These are phyloP conservation scores for Drosophila ohnishii DNA, from an alignment of 1,140 invertebrate species.

Conservation along the genomic window DNA sequence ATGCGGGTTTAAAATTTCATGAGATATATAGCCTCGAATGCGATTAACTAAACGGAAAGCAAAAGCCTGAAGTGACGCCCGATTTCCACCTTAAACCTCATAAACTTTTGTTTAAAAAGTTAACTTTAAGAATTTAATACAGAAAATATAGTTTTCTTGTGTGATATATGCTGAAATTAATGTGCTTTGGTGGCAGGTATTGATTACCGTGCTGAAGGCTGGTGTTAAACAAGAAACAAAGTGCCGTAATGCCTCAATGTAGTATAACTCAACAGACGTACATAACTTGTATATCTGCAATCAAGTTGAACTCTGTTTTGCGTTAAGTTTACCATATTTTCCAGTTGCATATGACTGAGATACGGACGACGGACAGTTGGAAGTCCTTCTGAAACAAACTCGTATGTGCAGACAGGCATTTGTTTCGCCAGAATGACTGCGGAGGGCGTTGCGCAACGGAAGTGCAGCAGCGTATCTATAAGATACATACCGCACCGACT, in stretches of 20 bases:
- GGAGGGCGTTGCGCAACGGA: conserved; percentile 61
- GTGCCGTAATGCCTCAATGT: conserved; percentile 4
- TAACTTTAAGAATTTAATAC: background rate
- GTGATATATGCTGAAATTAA: background rate
- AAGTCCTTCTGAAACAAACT: conserved; percentile 20
- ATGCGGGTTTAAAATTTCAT: conserved; percentile 5
- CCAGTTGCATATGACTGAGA: conserved; percentile 19
- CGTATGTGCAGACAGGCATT: conserved; percentile 30
- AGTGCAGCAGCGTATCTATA: conserved; percentile 51
- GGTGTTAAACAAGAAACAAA: background rate
- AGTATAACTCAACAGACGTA: background rate
- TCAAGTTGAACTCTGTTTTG: conserved; percentile 1
- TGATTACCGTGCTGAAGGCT: background rate
- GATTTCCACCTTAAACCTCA: background rate
- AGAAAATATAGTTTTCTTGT: background rate
- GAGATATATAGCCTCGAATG: background rate
- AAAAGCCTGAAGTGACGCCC: background rate
- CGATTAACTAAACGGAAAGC: background rate
- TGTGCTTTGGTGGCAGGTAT: background rate
- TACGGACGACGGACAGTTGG: conserved; percentile 8
- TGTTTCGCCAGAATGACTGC: conserved; percentile 33
- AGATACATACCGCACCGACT: conserved; percentile 24
- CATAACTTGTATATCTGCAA: conserved; percentile 11
- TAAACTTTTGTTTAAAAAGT: background rate
- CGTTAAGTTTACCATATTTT: background rate